phyloP scores from a whole-genome alignment of 2,113 vertebrate genomes.

The Gallinago jamesoni region DNA sequence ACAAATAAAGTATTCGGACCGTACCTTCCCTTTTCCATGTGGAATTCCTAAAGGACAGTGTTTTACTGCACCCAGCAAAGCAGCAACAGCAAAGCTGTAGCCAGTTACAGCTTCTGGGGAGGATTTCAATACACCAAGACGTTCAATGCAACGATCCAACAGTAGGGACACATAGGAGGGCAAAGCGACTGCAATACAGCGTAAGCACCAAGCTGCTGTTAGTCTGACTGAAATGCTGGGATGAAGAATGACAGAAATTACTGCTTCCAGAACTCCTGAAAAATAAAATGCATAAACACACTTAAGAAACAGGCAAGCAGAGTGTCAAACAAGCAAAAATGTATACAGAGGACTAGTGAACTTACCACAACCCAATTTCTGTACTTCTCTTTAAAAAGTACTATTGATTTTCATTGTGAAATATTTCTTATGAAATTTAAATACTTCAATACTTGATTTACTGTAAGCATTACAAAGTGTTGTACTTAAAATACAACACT shows the following conservation, averaged over 20 bases:
- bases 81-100: constrained; percentile 88
- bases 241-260: constrained; percentile 84
- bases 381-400: not conserved
- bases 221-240: constrained; percentile 81
- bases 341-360: not conserved
- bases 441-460: not conserved
- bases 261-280: constrained; percentile 86
- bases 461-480: not conserved
- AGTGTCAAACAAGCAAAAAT: not conserved
- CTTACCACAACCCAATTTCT: not conserved
- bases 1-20: not conserved
- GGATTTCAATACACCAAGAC: constrained; percentile 81
- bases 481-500: not conserved
- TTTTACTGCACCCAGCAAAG: constrained; percentile 87
- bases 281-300: constrained; percentile 30
- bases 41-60: constrained; percentile 90
- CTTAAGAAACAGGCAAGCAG: not conserved
- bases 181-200: constrained; percentile 82
- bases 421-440: not conserved
- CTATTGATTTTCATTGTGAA: not conserved
- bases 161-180: constrained; percentile 82
- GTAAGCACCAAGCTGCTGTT: constrained; percentile 91
- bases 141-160: constrained; percentile 86
- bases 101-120: constrained; percentile 89
- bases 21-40: constrained; percentile 89